Conservation (phyloP, 2,113 vertebrate genomes). For the Ceyx margarethae region DNA sequence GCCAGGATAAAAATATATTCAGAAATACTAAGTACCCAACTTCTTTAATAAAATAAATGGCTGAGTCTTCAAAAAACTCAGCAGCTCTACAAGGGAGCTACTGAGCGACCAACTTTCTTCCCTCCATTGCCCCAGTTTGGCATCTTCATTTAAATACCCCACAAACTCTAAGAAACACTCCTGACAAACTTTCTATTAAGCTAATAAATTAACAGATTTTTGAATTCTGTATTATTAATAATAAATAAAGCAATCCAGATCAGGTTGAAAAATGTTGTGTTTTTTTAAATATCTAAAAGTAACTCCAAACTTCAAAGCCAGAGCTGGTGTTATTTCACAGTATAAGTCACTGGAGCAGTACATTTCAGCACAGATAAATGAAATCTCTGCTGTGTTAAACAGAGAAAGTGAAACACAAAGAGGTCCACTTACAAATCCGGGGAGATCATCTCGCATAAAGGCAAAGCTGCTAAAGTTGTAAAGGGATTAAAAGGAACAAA, state of each 20-base stretch:
- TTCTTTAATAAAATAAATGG: not conserved
- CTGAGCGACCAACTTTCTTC: not conserved
- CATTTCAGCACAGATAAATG: not conserved
- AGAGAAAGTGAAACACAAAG: not conserved
- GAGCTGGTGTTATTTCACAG: not conserved
- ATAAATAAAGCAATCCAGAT: not conserved
- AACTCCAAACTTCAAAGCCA: not conserved
- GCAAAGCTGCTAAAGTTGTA: slow-evolving; percentile 18
- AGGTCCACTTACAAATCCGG: not conserved
- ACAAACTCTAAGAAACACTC: not conserved
- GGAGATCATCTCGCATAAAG: not conserved
- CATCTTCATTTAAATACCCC: not conserved
- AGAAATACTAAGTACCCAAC: not conserved
- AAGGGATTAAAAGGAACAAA: not conserved
- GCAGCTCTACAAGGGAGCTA: not conserved
- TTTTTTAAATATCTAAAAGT: not conserved
- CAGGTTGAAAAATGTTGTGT: not conserved
- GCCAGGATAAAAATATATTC: not conserved
- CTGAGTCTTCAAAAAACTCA: not conserved
- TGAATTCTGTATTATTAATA: not conserved
- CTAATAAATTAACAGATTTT: not conserved
- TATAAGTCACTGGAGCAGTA: not conserved
- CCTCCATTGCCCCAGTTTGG: not conserved
- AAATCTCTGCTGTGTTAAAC: slow-evolving; percentile 11
- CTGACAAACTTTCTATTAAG: not conserved